A percentile compares a stretch with the other conserved stretches of the same genome.
Conservation (phyloP, 2,797 vertebrate genomes). For the Lepus oiostolus region DNA sequence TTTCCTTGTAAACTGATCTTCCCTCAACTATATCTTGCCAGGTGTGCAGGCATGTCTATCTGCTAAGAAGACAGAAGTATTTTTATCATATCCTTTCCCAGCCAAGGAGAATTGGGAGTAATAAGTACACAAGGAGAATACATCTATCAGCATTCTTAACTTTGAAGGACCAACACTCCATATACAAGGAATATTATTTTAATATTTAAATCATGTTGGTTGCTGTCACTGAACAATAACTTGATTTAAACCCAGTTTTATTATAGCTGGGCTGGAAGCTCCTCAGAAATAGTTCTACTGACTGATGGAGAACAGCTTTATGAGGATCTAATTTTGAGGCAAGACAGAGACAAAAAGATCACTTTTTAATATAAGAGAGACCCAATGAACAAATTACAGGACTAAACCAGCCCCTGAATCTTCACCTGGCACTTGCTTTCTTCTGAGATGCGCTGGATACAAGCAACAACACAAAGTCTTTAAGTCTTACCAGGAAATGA, state of each 20-base stretch:
- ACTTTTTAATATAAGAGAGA: constrained; percentile 18
- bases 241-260: constrained; percentile 46
- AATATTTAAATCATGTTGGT: constrained; percentile 47
- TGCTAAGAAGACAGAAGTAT: constrained; percentile 77
- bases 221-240: not conserved
- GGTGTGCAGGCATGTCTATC: constrained; percentile 83
- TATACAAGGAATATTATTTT: not conserved
- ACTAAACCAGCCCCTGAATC: not conserved
- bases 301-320: not conserved
- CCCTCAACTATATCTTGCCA: constrained; percentile 71
- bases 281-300: not conserved
- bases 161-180: not conserved
- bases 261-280: not conserved
- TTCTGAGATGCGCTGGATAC: not conserved
- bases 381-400: not conserved
- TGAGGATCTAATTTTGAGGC: not conserved
- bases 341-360: constrained; percentile 30
- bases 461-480: not conserved
- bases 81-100: constrained; percentile 58
- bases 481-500: not conserved
- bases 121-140: constrained; percentile 50
- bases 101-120: constrained; percentile 71
- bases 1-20: constrained; percentile 83
- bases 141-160: constrained; percentile 58
- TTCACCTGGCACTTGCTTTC: not conserved